Evolutionary conservation across 2,113 vertebrate species (phyloP).

Genomic region (Onychostruthus taczanowskii): DNA sequence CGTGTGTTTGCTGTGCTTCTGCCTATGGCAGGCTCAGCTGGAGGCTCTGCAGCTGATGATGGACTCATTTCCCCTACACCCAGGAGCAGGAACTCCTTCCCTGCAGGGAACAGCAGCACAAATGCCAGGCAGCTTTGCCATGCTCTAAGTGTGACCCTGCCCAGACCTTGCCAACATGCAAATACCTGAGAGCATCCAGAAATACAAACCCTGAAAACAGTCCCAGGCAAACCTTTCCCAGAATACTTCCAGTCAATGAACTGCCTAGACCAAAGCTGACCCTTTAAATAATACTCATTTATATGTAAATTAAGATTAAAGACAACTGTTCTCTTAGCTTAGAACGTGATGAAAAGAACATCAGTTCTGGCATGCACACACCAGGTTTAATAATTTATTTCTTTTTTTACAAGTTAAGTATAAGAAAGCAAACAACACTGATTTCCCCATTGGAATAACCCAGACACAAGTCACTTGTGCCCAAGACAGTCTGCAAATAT

Average conservation of each 20-base stretch:
- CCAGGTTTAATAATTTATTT: not conserved
- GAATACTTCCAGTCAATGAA: not conserved
- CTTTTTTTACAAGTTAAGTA: not conserved
- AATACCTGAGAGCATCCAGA: not conserved
- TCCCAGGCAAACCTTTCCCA: not conserved
- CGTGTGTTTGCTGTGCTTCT: not conserved
- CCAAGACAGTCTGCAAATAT: not conserved
- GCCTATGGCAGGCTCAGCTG: not conserved
- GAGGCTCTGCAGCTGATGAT: not conserved
- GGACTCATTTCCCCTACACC: not conserved
- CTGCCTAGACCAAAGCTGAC: not conserved
- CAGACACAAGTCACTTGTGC: not conserved
- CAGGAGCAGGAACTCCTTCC: not conserved
- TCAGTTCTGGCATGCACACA: not conserved
- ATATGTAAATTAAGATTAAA: not conserved
- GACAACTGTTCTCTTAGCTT: not conserved
- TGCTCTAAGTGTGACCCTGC: not conserved
- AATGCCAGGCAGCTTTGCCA: not conserved
- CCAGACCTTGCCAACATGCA: not conserved
- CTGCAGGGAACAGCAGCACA: not conserved
- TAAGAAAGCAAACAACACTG: not conserved
- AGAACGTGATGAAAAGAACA: not conserved
- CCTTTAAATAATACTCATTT: not conserved
- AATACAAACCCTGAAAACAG: not conserved
- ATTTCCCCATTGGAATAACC: not conserved